Evolutionary conservation across 1,140 invertebrate genomes (phyloP), one percentile per base, ranked within the genome.

Genomic region (Meloidogyne floridensis): DNA sequence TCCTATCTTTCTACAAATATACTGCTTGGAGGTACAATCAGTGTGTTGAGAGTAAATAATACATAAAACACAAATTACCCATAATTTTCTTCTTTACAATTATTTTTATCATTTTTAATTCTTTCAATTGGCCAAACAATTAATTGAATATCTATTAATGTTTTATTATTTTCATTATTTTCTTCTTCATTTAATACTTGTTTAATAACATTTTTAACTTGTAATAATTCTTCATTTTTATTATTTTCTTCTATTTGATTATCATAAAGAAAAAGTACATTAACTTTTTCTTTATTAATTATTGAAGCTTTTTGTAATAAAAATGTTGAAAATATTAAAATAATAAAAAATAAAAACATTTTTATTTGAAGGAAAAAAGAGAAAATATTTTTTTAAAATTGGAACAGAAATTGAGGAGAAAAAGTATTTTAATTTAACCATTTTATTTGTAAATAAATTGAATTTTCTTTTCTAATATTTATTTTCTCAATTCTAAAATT

Each of bases 281-380:
- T 3, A n/a, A 65, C 6, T n/a, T 65, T 65, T 65, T n/a, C 56
- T 65, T 65, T n/a, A 65, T 65, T n/a, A 65, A n/a, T n/a, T n/a
- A 5, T n/a, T 65, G 13, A n/a, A 65, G n/a, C n/a, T 5, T 65
- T 65, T 65, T n/a, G 2, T n/a, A n/a, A n/a, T n/a, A n/a, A 65
- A 65, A 65, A 65, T 65, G 6, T 5, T n/a, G 56, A 65, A 65
- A 65, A 65, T 65, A 65, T 11, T n/a, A 65, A 15, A 65, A n/a
- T 59, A 13, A 59, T n/a, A 65, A n/a, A 65, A 65, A 65, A 65
- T 65, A 65, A n/a, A 65, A 65, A 65, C 56, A 65, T 65, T 65
- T 65, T n/a, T 65, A 65, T n/a, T n/a, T 65, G n/a, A 65, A 56
- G 13, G 3, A 56, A n/a, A n/a, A n/a, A n/a, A n/a, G n/a, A n/a